These are phyloP conservation scores for Menura novaehollandiae DNA, from an alignment of 2,113 vertebrate genomes.

Conservation along the genomic window DNA sequence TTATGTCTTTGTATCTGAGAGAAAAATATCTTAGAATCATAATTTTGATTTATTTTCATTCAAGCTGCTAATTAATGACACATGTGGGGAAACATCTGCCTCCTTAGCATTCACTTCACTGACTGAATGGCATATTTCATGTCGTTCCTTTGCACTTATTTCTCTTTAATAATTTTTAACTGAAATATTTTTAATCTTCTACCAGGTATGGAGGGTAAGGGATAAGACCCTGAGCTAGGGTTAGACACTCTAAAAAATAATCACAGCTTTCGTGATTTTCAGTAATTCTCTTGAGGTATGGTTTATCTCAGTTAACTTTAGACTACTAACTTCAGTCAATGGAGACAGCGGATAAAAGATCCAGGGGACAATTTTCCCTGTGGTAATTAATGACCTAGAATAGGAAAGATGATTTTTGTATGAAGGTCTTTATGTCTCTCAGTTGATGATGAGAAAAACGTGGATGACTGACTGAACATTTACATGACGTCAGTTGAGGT, in stretches of 20 bases:
- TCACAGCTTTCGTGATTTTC: background rate
- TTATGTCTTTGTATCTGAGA: background rate
- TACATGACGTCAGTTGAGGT: background rate
- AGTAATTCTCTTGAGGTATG: background rate
- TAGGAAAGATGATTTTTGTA: background rate
- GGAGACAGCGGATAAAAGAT: background rate
- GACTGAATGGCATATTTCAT: background rate
- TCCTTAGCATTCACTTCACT: background rate
- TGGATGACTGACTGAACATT: background rate
- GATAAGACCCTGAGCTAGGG: background rate
- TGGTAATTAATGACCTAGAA: background rate
- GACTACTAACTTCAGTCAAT: background rate
- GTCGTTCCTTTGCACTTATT: background rate
- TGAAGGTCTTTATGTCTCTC: background rate
- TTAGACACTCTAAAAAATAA: too few species aligned
- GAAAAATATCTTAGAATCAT: background rate
- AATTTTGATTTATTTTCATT: background rate
- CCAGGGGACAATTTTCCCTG: background rate
- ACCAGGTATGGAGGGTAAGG: background rate
- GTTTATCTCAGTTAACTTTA: background rate
- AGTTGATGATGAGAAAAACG: background rate
- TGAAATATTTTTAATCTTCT: background rate
- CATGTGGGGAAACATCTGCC: background rate
- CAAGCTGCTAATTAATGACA: background rate
- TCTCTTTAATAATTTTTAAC: background rate